Base-by-base conservation (phyloP, 2,113 vertebrate genomes). In the Rousettus leschenaultii region DNA sequence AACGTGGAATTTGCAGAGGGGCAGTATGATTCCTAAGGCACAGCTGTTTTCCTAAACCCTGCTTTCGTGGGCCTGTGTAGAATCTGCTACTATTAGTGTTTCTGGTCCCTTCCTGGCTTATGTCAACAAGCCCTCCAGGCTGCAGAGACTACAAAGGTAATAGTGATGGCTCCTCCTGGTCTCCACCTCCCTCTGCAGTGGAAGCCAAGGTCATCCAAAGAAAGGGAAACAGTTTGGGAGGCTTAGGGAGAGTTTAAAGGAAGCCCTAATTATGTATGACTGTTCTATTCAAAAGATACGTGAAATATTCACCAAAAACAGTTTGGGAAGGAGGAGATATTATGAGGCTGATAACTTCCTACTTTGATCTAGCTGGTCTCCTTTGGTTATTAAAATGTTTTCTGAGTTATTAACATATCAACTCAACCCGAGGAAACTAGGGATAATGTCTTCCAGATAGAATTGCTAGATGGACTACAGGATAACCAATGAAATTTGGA, bases 371-470 rank as follows among this genome's bases (percentile, higher is more conserved):
- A 63, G 26, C 30, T 83, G 66, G 28, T 73, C 43, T 26, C 63
- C 21, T 71, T 74, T 78, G 11, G 16, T 57, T 43, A 86, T 24
- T 38, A 85, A 90, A 93, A 85, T 59, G 22, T 45, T 95, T 92
- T 73, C 55, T 77, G 10, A 89, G 22, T 40, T 40, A 15, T 21
- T 73, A 89, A 57, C 22, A 71, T 22, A 84, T 86, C 7, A 87
- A 61, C 19, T 28, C 4, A 80, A 59, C 18, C 6, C 35, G 24
- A 59, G n/a, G 5, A 90, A 84, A 88, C 15, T 33, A 0, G 9
- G 12, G 12, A 66, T 78, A 88, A 65, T 45, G 10, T 84, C 13
- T 63, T 5, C 57, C 15, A 66, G 43, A 77, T 57, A 78, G 40
- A 4, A 1, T n/a, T 80, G 8, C 33, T 57, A 70, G n/a, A 73